Percentiles rank a stretch among this genome's conserved stretches.
Evolutionary conservation across 2,113 vertebrate genomes (phyloP).

Genomic region (Albula glossodonta): DNA sequence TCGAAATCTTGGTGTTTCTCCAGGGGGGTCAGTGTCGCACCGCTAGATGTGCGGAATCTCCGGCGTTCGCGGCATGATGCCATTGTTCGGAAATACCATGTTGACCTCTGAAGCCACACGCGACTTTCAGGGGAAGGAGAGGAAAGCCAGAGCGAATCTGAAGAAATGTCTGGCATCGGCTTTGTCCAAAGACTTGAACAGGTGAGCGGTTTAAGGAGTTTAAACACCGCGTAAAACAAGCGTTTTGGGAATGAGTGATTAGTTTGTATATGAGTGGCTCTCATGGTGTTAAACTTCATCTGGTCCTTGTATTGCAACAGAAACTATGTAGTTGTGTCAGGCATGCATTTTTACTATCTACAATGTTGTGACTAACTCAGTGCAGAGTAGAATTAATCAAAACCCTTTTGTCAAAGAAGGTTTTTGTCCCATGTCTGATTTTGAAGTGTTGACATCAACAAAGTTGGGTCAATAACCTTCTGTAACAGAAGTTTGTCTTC

Average conservation of each 20-base stretch:
- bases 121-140: slow-evolving; percentile 26
- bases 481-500: no score
- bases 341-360: no score
- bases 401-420: no score
- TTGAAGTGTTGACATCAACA: no score
- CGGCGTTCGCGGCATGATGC: not conserved
- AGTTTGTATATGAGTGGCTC: not conserved
- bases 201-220: not conserved
- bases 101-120: slow-evolving; percentile 9
- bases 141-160: slow-evolving; percentile 26
- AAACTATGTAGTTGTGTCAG: no score
- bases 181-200: slow-evolving; percentile 25
- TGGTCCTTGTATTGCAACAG: not conserved
- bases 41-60: not conserved
- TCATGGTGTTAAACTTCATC: not conserved
- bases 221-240: no score
- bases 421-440: no score
- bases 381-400: no score
- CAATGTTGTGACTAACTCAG: no score
- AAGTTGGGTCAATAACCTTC: no score
- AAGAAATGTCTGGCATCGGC: slow-evolving; percentile 24
- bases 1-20: not conserved
- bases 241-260: no score
- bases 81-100: slow-evolving; percentile 8
- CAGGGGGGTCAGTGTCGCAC: not conserved